Conservation (phyloP, 1,140 invertebrate species). For the Protaetia brevitarsis region DNA sequence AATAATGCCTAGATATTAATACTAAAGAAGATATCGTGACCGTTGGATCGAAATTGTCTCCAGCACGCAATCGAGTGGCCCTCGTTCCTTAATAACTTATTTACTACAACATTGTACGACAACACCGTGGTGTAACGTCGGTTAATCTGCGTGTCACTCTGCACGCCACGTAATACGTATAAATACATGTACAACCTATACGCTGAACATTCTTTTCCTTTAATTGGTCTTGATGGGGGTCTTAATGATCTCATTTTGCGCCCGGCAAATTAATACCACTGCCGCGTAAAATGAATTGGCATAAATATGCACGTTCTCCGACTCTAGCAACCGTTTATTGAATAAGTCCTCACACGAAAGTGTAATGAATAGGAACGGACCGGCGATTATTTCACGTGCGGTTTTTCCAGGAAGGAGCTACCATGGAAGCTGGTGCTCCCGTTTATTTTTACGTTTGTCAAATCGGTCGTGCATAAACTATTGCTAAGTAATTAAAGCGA, state of each 20-base stretch:
- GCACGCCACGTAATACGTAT: background rate
- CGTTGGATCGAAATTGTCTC: slow-evolving; percentile 13
- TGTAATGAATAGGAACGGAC: background rate
- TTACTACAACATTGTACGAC: no score
- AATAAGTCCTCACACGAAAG: background rate
- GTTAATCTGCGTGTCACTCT: no score
- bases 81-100: slow-evolving; percentile 17
- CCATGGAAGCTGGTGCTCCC: background rate
- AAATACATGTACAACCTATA: background rate
- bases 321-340: background rate
- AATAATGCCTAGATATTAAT: slow-evolving; percentile 15
- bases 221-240: slow-evolving; percentile 11
- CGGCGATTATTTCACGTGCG: background rate
- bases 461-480: background rate
- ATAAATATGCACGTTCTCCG: slow-evolving; percentile 8
- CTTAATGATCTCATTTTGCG: background rate
- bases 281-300: slow-evolving; percentile 11
- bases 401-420: background rate
- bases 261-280: background rate
- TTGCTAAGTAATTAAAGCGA: background rate
- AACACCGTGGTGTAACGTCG: no score
- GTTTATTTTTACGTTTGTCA: background rate
- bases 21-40: slow-evolving; percentile 14
- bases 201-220: slow-evolving; percentile 1
- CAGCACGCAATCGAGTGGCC: slow-evolving; percentile 8